Conservation (phyloP, 2,113 vertebrate genomes). For the Hydropotes inermis region DNA sequence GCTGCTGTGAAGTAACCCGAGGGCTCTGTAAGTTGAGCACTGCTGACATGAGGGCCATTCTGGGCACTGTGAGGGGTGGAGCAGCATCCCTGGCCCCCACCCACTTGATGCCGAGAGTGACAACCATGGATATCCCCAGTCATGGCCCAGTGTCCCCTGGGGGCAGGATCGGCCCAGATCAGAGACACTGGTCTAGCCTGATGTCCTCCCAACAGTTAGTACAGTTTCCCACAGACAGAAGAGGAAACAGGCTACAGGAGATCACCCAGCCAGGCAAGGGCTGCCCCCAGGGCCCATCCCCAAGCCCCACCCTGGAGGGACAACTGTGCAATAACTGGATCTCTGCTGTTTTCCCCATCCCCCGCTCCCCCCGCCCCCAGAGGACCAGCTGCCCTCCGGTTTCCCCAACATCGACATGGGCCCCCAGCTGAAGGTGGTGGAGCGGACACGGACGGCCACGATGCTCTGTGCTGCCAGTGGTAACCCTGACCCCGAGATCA, state of each 20-base stretch:
- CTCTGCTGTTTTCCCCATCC: fast-evolving
- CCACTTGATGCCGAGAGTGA: background rate
- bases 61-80: background rate
- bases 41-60: fast-evolving
- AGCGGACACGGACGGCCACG: conserved; percentile 94
- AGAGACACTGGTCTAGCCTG: background rate
- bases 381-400: conserved; percentile 94
- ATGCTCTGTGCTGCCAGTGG: conserved; percentile 98
- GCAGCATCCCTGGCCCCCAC: no score
- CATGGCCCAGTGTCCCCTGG: background rate
- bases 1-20: background rate
- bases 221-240: fast-evolving
- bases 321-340: fast-evolving
- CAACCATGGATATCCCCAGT: background rate
- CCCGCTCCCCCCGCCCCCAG: conserved; percentile 71
- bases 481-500: conserved; percentile 97
- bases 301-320: no score
- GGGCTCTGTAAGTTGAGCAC: background rate
- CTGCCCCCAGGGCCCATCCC: background rate
- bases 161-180: fast-evolving
- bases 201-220: fast-evolving
- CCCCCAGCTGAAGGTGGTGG: conserved; percentile 97
- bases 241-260: no score
- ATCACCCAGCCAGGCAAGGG: background rate
- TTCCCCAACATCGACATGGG: conserved; percentile 99